phyloP scores from a whole-genome alignment of 2,113 vertebrate species.

The Eudyptes chrysolophus region DNA sequence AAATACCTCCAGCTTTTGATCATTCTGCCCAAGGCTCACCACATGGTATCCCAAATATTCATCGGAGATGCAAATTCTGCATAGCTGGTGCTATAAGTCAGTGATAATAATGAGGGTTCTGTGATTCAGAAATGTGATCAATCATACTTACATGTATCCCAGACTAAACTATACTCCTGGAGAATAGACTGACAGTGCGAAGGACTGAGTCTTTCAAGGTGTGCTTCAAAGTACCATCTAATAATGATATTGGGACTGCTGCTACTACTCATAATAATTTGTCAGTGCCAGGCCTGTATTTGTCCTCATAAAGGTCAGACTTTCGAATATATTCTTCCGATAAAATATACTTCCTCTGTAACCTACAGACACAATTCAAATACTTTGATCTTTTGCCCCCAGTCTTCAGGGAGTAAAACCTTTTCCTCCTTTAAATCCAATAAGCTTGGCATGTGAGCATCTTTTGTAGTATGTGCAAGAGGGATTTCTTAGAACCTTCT shows the following conservation, averaged over 20 bases:
- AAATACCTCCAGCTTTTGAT: constrained; percentile 68
- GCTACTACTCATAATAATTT: background rate
- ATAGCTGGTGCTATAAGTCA: constrained; percentile 37
- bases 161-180: background rate
- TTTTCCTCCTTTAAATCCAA: background rate
- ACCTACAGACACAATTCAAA: background rate
- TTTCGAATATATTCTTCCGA: background rate
- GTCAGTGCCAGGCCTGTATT: background rate
- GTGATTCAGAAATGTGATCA: constrained; percentile 20
- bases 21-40: constrained; percentile 65
- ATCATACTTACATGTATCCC: background rate
- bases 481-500: background rate
- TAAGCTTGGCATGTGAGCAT: background rate
- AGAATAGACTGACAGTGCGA: background rate
- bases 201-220: background rate
- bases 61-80: constrained; percentile 33
- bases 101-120: constrained; percentile 42
- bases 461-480: background rate
- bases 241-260: background rate
- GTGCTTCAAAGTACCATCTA: background rate
- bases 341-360: background rate
- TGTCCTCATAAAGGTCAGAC: background rate
- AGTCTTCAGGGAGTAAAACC: background rate
- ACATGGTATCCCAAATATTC: constrained; percentile 68
- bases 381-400: background rate